Percentiles rank a stretch among this genome's conserved stretches.
These are phyloP conservation scores for Acleris holmiana DNA, from an alignment of 2,888 invertebrate genomes.

Conservation along the genomic window DNA sequence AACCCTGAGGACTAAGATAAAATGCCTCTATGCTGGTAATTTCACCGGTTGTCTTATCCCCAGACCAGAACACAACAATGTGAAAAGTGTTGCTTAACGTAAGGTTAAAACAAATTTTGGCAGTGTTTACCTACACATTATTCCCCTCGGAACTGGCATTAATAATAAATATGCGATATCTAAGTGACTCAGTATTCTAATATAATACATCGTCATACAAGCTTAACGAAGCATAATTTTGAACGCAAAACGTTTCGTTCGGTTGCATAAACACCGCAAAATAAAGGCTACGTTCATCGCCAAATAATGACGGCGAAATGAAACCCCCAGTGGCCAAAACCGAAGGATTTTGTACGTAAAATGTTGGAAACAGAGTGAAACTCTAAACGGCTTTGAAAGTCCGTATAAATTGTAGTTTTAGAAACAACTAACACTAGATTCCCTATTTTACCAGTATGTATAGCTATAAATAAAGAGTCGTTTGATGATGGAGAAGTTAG, in stretches of 20 bases:
- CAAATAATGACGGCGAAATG: constrained; percentile 20
- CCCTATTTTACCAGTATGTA: constrained; percentile 20
- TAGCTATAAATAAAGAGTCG: constrained; percentile 25
- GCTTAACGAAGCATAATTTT: neutral
- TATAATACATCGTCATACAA: no score
- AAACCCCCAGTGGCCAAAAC: neutral
- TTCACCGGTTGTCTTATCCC: no score
- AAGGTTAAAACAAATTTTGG: no score
- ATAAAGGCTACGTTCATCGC: neutral
- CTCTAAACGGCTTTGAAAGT: constrained; percentile 13
- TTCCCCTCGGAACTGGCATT: no score
- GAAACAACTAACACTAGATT: constrained; percentile 21
- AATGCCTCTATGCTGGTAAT: no score
- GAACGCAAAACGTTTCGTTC: neutral
- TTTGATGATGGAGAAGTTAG: neutral
- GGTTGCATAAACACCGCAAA: constrained; percentile 11
- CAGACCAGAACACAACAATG: no score
- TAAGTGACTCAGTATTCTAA: no score
- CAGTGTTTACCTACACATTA: no score
- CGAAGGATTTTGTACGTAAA: constrained; percentile 21
- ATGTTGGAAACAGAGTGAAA: neutral
- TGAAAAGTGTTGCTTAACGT: no score
- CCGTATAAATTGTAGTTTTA: constrained; percentile 28
- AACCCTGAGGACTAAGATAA: no score
- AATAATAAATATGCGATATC: no score